A percentile compares a stretch with the other conserved stretches of the same genome.
These are phyloP conservation scores for Drosophila obscura DNA, from an alignment of 1,140 invertebrate species.

Conservation along the genomic window DNA sequence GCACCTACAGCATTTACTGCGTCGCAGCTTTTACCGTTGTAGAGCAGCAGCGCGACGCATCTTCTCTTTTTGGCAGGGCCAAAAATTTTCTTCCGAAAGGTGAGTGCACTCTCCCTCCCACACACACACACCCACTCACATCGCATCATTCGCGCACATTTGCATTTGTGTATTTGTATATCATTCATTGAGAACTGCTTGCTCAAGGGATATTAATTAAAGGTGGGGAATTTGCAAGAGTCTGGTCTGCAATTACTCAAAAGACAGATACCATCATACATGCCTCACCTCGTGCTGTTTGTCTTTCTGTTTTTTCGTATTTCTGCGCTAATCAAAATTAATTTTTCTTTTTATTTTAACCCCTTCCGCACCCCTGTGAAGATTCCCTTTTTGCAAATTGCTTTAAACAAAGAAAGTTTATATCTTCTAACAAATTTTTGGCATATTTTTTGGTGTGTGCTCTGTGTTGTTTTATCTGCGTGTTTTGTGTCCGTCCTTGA, in stretches of 20 bases:
- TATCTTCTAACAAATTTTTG: slow-evolving; percentile 43
- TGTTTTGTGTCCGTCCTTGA: slow-evolving; percentile 42
- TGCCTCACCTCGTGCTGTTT: no score
- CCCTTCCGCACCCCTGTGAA: slow-evolving; percentile 3
- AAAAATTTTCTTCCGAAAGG: slow-evolving; percentile 58
- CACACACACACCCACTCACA: slow-evolving; percentile 13
- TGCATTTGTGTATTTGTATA: slow-evolving; percentile 30
- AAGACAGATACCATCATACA: no score
- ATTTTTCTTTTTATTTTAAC: slow-evolving; percentile 28
- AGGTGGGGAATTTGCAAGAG: no score
- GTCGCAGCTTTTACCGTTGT: slow-evolving; percentile 72
- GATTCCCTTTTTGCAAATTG: slow-evolving; percentile 9
- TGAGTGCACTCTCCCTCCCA: slow-evolving; percentile 63
- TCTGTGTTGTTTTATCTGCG: slow-evolving; percentile 8
- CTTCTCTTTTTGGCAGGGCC: slow-evolving; percentile 29
- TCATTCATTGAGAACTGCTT: not conserved
- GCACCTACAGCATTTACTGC: slow-evolving; percentile 59
- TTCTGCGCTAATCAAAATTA: slow-evolving; percentile 45
- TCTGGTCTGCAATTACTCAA: no score
- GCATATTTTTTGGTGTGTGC: slow-evolving; percentile 12
- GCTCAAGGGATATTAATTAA: no score
- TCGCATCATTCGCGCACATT: slow-evolving; percentile 10
- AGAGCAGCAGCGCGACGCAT: slow-evolving; percentile 33
- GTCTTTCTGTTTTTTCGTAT: slow-evolving; percentile 9
- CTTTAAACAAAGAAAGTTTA: slow-evolving; percentile 72